phyloP scores from a whole-genome alignment of 2,888 invertebrate species.

The Anoplius nigerrimus region DNA sequence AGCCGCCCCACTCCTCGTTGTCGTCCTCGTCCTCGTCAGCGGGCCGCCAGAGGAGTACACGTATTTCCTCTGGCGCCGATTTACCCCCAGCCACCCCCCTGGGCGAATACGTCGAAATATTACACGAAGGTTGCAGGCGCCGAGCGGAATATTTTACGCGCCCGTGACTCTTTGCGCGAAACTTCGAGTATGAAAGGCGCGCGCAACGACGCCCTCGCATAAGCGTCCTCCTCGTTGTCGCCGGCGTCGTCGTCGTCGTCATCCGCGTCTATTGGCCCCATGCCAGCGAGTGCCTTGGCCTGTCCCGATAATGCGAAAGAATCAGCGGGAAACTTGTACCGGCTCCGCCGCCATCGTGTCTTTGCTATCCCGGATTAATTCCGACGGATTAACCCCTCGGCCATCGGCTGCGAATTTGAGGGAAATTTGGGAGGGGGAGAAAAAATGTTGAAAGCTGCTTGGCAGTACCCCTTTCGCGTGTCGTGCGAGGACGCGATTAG shows the following conservation, averaged over 20 bases:
- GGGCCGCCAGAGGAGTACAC: constrained; percentile 20
- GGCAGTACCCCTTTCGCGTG: too few relatives aligned
- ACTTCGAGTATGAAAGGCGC: not conserved
- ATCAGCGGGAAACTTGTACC: constrained; percentile 50
- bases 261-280: constrained; percentile 47
- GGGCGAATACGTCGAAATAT: constrained; percentile 26
- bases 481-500: constrained; percentile 27
- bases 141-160: not conserved
- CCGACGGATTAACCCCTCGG: too few relatives aligned
- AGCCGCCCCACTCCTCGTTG: too few relatives aligned
- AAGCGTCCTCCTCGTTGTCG: too few relatives aligned
- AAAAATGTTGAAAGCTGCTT: too few relatives aligned
- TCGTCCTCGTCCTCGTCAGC: too few relatives aligned
- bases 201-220: constrained; percentile 33
- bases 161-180: not conserved
- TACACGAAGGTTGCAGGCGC: constrained; percentile 14
- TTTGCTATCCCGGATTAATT: constrained; percentile 49
- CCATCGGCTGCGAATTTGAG: too few relatives aligned
- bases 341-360: constrained; percentile 38
- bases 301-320: constrained; percentile 51
- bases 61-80: constrained; percentile 33
- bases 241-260: too few relatives aligned
- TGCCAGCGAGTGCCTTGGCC: constrained; percentile 43
- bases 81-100: constrained; percentile 17
- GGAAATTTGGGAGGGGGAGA: too few relatives aligned